Evolutionary conservation across 2,797 vertebrate genomes (phyloP).

Genomic region (Poecilia picta): DNA sequence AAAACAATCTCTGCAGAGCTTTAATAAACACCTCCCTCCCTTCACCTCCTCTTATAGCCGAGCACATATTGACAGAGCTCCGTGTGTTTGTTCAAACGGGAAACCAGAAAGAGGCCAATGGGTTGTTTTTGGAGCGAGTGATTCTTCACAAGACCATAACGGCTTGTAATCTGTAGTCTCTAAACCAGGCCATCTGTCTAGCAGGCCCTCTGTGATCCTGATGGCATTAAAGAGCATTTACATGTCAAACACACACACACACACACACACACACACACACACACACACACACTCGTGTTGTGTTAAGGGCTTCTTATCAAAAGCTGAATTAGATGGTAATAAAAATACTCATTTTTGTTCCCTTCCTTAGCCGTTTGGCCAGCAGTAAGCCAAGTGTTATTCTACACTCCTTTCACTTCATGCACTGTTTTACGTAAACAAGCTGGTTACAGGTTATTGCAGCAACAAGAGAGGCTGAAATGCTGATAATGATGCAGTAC

Average conservation of each 20-base stretch:
- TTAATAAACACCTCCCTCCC: conserved; percentile 52
- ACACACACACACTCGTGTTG: conserved; percentile 7
- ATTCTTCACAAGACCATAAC: conserved; percentile 68
- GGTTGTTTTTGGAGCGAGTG: conserved; percentile 49
- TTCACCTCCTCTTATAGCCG: conserved; percentile 44
- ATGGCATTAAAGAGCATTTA: conserved; percentile 65
- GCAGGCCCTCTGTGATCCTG: conserved; percentile 62
- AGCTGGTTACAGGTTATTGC: conserved; percentile 7
- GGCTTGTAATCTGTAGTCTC: conserved; percentile 72
- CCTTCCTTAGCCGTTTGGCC: conserved; percentile 53
- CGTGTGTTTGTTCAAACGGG: conserved; percentile 54
- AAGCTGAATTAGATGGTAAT: conserved; percentile 44
- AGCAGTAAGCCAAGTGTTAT: conserved; percentile 13
- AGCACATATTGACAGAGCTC: conserved; percentile 62
- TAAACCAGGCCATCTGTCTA: conserved; percentile 77
- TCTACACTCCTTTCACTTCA: neutral
- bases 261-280: conserved; percentile 5
- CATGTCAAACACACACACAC: conserved; percentile 48
- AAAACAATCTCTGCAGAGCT: conserved; percentile 34
- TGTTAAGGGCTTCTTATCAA: conserved; percentile 36
- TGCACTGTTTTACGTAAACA: conserved; percentile 18
- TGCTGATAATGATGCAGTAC: neutral
- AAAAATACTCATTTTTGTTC: conserved; percentile 41
- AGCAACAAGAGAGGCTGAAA: conserved; percentile 12
- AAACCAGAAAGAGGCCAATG: conserved; percentile 58